Evolutionary conservation across 2,888 invertebrate species (phyloP), one percentile per base, ranked within the genome.

Genomic region (Rutpela maculata): DNA sequence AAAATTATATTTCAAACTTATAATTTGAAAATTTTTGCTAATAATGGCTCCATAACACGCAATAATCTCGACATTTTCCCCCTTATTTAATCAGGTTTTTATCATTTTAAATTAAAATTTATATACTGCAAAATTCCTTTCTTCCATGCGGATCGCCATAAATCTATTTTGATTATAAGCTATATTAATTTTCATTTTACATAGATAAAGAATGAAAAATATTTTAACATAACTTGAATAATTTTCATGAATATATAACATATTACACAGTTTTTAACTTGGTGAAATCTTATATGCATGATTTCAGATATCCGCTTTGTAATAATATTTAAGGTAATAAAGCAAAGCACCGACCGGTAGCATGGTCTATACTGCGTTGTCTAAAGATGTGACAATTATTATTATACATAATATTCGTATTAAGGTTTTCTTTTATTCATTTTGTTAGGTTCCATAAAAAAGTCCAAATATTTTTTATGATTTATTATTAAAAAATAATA

Each of bases 1-100:
- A 86, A 87, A 88, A 87, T 87, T 87, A 86, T 85, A 84, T 87
- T 87, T 84, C 85, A 84, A 87, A 88, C 83, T 87, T 87, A 85
- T 87, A 87, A 88, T 87, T 87, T 87, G 86, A 85, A 88, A 87
- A 87, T 88, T 88, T 87, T 87, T 87, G 86, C 79, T 84, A 84
- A 84, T 87, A 88, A 88, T 84, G 87, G 85, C 85, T 80, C 76
- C 50, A 57, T 74, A 83, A 77, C 88, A 88, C 87, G 88, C 88
- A 83, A 87, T 78, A 76, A 76, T 82, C 81, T 80, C 80, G 82
- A 83, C 84, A 83, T 85, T 86, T 86, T 86, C 85, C 83, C 81
- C 80, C 76, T 74, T 73, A 71, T 68, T 74, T 57, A 72, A 73
- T 76, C 73, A 59, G 71, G 62, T 80, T 78, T 78, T 80, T 80